A percentile compares a stretch with the other conserved stretches of the same genome.
These are phyloP conservation scores for Drosophila sp. DNA, from an alignment of 1,140 invertebrate species.

Conservation along the genomic window DNA sequence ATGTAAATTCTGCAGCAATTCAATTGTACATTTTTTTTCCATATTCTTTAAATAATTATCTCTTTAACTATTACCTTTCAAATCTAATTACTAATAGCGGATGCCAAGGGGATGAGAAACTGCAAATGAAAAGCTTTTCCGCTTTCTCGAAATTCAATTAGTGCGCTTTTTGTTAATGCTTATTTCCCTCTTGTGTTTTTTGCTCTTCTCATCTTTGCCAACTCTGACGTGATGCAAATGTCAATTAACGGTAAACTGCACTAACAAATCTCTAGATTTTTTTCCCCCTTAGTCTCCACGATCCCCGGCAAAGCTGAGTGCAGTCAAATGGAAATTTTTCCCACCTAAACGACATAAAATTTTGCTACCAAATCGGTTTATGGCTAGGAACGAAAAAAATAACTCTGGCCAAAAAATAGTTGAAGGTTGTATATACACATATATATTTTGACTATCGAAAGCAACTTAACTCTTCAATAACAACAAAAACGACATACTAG, in stretches of 20 bases:
- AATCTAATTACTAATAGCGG: neutral
- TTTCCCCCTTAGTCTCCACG: conserved; percentile 5
- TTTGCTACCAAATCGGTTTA: conserved; percentile 56
- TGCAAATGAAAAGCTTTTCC: conserved; percentile 30
- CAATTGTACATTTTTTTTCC: neutral
- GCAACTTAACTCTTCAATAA: conserved; percentile 43
- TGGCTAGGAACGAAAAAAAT: conserved; percentile 17
- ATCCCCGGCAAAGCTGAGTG: conserved; percentile 17
- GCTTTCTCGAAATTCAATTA: conserved; percentile 49
- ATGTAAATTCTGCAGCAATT: conserved; percentile 60
- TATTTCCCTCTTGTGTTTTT: conserved; percentile 1
- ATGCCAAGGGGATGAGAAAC: neutral
- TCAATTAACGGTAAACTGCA: conserved; percentile 47
- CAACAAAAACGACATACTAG: conserved; percentile 10
- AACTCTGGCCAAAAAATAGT: conserved; percentile 2
- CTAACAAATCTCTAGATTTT: conserved; percentile 12
- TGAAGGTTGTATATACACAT: conserved; percentile 23
- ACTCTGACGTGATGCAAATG: conserved; percentile 25
- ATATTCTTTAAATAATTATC: conserved; percentile 19
- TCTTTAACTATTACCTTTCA: neutral
- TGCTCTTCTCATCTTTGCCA: conserved; percentile 13
- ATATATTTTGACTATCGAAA: conserved; percentile 3
- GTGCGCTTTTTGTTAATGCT: conserved; percentile 41
- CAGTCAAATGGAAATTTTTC: conserved; percentile 44
- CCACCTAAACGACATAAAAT: conserved; percentile 49